phyloP scores from a whole-genome alignment of 2,888 invertebrate genomes.

The Polydesmus complanatus region DNA sequence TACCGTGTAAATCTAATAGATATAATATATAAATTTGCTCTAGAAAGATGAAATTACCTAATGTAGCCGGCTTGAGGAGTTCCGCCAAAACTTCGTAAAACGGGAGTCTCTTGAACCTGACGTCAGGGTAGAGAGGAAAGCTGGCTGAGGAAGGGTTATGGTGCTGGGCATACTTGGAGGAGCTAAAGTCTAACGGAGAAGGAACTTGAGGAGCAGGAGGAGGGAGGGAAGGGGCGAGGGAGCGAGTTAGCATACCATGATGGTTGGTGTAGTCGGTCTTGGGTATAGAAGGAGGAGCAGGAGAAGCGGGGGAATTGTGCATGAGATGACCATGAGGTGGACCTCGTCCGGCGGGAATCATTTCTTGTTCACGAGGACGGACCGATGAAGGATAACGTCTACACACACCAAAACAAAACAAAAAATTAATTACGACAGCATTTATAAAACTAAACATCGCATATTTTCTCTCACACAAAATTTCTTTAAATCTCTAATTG shows the following conservation, averaged over 20 bases:
- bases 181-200: conserved; percentile 15
- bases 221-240: background rate
- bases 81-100: conserved; percentile 82
- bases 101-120: conserved; percentile 77
- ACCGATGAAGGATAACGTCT: background rate
- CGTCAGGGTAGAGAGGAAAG: conserved; percentile 74
- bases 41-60: conserved; percentile 37
- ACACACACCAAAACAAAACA: too few species aligned
- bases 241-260: background rate
- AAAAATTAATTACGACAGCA: too few species aligned
- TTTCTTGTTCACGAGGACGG: background rate
- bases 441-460: too few species aligned
- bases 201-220: background rate
- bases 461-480: too few species aligned
- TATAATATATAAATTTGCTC: background rate
- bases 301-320: too few species aligned
- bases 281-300: background rate
- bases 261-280: background rate
- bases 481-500: too few species aligned
- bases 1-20: too few species aligned
- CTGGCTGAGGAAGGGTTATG: background rate
- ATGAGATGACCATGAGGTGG: too few species aligned
- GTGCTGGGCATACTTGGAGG: conserved; percentile 10
- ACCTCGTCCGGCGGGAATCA: background rate
- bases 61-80: conserved; percentile 74